Conservation (phyloP, 2,888 invertebrate species). For the Caenorhabditis virilis region DNA sequence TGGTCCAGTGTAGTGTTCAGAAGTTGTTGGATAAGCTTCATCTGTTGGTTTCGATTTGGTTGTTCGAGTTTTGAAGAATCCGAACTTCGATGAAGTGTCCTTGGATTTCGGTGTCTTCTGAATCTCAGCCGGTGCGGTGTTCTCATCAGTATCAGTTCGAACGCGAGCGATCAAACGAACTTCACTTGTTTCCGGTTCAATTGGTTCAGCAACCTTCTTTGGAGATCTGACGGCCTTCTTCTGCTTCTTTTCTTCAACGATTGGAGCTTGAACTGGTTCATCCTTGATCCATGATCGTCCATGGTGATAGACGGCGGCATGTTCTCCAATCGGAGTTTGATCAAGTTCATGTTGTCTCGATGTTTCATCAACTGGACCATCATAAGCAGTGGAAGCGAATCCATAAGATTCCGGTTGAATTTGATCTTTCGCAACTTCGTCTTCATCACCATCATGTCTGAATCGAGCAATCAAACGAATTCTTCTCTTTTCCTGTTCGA, state of each 20-base stretch:
- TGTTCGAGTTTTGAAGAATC: no score
- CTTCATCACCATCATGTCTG: conserved; percentile 41
- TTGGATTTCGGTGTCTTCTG: conserved; percentile 11
- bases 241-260: no score
- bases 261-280: no score
- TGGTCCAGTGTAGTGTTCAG: conserved; percentile 15
- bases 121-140: neutral
- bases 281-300: conserved; percentile 10
- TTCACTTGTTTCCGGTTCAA: conserved; percentile 18
- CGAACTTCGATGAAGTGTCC: conserved; percentile 10
- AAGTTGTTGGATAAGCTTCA: conserved; percentile 12
- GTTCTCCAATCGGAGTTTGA: conserved; percentile 12
- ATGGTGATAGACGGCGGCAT: conserved; percentile 17
- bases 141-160: conserved; percentile 12
- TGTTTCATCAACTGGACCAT: conserved; percentile 23
- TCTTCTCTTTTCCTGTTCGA: conserved; percentile 1
- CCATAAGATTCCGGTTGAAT: conserved; percentile 19
- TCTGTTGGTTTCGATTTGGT: conserved; percentile 1
- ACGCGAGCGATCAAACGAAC: conserved; percentile 38
- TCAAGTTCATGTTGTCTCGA: conserved; percentile 13
- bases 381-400: conserved; percentile 11
- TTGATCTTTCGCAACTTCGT: conserved; percentile 36
- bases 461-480: conserved; percentile 15
- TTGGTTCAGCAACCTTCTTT: conserved; percentile 15
- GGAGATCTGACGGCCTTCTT: no score